These are phyloP conservation scores for Sciurus carolinensis DNA, from an alignment of 2,797 vertebrate genomes.

Conservation along the genomic window DNA sequence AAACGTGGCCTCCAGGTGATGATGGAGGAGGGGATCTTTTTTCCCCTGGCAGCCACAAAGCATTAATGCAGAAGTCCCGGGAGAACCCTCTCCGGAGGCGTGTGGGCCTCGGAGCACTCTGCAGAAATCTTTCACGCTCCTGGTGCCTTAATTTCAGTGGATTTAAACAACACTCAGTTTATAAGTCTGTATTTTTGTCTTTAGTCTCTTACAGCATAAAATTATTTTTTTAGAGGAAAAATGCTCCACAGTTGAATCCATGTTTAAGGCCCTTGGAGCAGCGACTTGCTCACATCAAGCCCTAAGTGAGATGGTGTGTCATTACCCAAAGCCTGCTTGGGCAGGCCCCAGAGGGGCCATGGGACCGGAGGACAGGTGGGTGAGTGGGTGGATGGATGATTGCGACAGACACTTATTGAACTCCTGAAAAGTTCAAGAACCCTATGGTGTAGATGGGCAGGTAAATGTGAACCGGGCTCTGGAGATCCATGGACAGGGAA, in stretches of 20 bases:
- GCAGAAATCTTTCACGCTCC: fast-evolving
- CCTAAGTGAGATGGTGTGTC: background rate
- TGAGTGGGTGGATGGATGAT: no score
- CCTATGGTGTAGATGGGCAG: fast-evolving
- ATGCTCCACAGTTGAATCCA: background rate
- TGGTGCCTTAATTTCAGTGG: background rate
- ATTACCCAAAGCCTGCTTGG: background rate
- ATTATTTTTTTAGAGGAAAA: background rate
- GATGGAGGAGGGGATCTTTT: background rate
- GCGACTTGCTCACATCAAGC: background rate
- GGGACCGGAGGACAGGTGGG: background rate
- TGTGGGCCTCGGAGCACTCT: background rate
- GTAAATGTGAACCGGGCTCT: background rate
- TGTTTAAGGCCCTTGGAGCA: background rate
- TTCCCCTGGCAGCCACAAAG: background rate
- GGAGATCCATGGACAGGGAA: background rate
- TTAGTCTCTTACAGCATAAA: background rate
- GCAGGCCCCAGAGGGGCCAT: background rate
- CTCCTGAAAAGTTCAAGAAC: background rate
- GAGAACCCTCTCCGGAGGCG: slow-evolving; percentile 72
- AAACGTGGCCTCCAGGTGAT: slow-evolving; percentile 82
- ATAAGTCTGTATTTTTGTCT: background rate
- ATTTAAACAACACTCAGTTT: background rate
- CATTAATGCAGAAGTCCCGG: background rate
- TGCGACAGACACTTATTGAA: background rate